Percentiles rank a stretch among this genome's conserved stretches.
These are phyloP conservation scores for Molothrus aeneus DNA, from an alignment of 2,797 vertebrate species.

Conservation along the genomic window DNA sequence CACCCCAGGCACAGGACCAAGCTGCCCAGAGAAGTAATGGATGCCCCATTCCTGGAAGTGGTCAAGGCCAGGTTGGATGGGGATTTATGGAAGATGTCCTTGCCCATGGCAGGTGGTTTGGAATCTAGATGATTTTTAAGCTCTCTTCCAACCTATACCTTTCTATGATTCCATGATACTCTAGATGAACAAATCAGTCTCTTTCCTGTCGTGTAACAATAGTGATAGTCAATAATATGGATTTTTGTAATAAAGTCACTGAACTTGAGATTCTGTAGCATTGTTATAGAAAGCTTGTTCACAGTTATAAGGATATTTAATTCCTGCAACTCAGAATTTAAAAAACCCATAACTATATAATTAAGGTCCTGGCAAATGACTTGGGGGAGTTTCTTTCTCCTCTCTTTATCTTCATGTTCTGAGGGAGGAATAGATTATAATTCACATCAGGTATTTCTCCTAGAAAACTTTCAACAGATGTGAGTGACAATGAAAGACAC, in stretches of 20 bases:
- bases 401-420: not conserved
- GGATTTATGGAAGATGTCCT: not conserved
- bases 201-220: not conserved
- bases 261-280: not conserved
- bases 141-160: not conserved
- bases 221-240: not conserved
- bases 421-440: not conserved
- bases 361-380: not conserved
- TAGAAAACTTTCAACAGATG: not conserved
- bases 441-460: not conserved
- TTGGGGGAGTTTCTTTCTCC: not conserved
- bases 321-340: not conserved
- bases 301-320: not conserved
- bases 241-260: not conserved
- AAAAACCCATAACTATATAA: not conserved
- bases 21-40: not conserved
- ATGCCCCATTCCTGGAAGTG: not conserved
- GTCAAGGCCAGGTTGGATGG: not conserved
- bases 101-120: not conserved
- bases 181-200: not conserved
- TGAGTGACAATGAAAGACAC: not conserved
- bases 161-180: not conserved
- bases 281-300: not conserved
- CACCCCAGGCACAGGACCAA: not conserved
- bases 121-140: not conserved